Evolutionary conservation across 2,888 invertebrate species (phyloP).

Genomic region (Drymonia ruficornis): DNA sequence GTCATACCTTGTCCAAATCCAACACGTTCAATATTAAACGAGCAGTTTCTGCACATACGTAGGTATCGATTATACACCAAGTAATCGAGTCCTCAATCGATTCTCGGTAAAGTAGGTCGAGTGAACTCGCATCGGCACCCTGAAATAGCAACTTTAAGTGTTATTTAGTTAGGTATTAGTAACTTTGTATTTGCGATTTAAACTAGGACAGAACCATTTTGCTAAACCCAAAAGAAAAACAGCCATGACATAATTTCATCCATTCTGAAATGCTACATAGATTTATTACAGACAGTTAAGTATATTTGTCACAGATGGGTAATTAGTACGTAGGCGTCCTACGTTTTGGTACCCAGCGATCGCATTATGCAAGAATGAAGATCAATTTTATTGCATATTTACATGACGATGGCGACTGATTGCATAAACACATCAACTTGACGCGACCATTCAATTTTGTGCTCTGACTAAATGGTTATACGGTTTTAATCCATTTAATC

Average conservation of each 20-base stretch:
- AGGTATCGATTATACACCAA: conserved; percentile 46
- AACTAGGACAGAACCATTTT: too few relatives aligned
- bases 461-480: not conserved
- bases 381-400: conserved; percentile 36
- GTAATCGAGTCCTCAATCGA: conserved; percentile 57
- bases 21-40: not conserved
- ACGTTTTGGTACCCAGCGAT: too few relatives aligned
- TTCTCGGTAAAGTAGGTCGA: conserved; percentile 50
- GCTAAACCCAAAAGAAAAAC: too few relatives aligned
- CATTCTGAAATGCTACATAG: too few relatives aligned
- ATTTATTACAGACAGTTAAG: too few relatives aligned
- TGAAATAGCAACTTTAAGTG: not conserved
- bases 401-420: conserved; percentile 5
- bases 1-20: too few relatives aligned
- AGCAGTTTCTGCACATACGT: conserved; percentile 45
- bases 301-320: too few relatives aligned
- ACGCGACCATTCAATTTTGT: not conserved
- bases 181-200: too few relatives aligned
- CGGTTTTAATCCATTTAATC: too few relatives aligned
- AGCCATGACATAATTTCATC: too few relatives aligned
- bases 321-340: too few relatives aligned
- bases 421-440: not conserved
- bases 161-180: not conserved
- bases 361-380: conserved; percentile 42
- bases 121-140: conserved; percentile 1